These are phyloP conservation scores for Lingula anatina DNA, from an alignment of 2,888 invertebrate genomes.

Conservation along the genomic window DNA sequence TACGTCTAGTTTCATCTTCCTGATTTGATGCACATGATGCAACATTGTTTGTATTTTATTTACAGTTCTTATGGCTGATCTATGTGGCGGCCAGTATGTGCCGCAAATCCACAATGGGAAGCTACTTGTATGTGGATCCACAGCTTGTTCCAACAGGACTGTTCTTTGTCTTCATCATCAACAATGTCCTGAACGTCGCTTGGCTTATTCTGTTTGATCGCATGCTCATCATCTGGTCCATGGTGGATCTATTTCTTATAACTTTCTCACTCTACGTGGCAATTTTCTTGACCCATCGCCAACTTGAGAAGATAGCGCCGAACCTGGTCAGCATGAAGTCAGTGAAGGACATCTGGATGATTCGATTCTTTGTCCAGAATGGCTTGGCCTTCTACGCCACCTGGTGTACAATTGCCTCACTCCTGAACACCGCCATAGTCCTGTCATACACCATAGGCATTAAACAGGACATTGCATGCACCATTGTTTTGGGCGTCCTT, in stretches of 20 bases:
- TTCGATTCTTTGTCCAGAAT: conserved; percentile 37
- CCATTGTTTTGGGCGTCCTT: conserved; percentile 27
- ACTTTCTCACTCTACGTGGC: conserved; percentile 27
- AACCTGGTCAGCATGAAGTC: conserved; percentile 19
- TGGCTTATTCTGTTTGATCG: conserved; percentile 41
- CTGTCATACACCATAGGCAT: conserved; percentile 21
- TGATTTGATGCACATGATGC: too few relatives aligned
- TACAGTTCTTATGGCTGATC: conserved; percentile 30
- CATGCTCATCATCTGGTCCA: conserved; percentile 21
- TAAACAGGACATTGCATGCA: conserved; percentile 18
- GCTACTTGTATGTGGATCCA: conserved; percentile 25
- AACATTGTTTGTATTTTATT: too few relatives aligned
- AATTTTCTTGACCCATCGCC: conserved; percentile 23
- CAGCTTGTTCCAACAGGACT: conserved; percentile 22
- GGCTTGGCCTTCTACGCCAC: conserved; percentile 42
- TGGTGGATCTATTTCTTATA: conserved; percentile 19
- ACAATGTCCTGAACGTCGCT: conserved; percentile 28
- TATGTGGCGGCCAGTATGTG: conserved; percentile 29
- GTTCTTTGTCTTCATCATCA: conserved; percentile 25
- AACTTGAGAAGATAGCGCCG: conserved; percentile 20
- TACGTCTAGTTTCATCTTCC: too few relatives aligned
- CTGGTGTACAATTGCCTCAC: conserved; percentile 39
- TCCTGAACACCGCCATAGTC: conserved; percentile 38
- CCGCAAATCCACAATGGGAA: conserved; percentile 18
- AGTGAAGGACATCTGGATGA: conserved; percentile 33